A percentile compares a stretch with the other conserved stretches of the same genome.
These are phyloP conservation scores for Pungitius pungitius DNA, from an alignment of 2,113 vertebrate species.

Conservation along the genomic window DNA sequence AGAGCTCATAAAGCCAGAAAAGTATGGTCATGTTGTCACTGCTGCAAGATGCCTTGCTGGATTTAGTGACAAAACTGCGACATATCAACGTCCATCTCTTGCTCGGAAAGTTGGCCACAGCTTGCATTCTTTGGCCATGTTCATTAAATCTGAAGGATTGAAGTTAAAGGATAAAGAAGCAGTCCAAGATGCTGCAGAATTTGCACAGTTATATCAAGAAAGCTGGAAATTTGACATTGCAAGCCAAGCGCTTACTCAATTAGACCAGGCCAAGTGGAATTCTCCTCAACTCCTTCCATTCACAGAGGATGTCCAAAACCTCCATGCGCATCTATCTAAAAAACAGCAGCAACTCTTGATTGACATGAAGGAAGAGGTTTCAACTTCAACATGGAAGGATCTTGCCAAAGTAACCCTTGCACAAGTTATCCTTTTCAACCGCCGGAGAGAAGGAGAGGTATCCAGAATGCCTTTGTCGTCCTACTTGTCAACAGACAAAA, in stretches of 20 bases:
- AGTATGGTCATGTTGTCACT: not conserved
- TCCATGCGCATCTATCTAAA: not conserved
- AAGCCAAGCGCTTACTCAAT: not conserved
- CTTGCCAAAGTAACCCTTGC: conserved; percentile 8
- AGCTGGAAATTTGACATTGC: not conserved
- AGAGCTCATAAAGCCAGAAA: conserved; percentile 34
- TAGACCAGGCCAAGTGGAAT: not conserved
- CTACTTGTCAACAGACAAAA: conserved; percentile 6
- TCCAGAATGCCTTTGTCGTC: conserved; percentile 17
- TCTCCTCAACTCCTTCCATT: not conserved
- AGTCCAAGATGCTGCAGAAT: conserved; percentile 18
- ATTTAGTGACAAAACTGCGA: conserved; percentile 18
- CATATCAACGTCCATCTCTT: conserved; percentile 14
- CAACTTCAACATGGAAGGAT: conserved; percentile 4
- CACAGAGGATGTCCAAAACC: not conserved
- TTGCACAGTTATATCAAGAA: not conserved
- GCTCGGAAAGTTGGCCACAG: conserved; percentile 27
- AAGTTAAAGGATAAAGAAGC: not conserved
- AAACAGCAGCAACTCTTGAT: not conserved
- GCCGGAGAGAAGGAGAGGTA: conserved; percentile 1
- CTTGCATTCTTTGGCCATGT: conserved; percentile 30
- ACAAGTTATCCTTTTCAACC: conserved; percentile 25
- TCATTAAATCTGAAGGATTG: conserved; percentile 9
- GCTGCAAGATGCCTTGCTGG: not conserved
- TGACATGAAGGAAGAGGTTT: not conserved